Base-by-base conservation (phyloP, 92 coral and sea anemone species). In the Phenganax stokvisi region DNA sequence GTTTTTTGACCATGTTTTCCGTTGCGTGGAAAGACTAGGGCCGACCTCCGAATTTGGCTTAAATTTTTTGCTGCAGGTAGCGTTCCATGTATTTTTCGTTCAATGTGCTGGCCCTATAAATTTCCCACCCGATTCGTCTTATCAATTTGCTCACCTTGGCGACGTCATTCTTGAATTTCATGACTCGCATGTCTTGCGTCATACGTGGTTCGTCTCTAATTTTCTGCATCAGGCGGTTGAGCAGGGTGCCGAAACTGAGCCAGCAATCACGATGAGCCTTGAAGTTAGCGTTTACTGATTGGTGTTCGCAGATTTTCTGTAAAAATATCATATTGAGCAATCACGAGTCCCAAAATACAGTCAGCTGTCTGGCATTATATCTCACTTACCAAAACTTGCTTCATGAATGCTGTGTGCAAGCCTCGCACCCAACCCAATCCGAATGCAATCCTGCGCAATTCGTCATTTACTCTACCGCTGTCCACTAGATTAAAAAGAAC, bases 161-260 rank as follows among this genome's bases (percentile, higher is more conserved):
- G 10, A 55, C 11, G 3, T 44, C 10, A 11, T 81, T 15, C 17
- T 47, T 65, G 10, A 63, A 68, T 20, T 67, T 85, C 91, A 89
- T 67, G 56, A 29, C 47, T 27, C 27, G 64, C 68, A 9, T 72
- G 60, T 52, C 76, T 52, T 10, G 85, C 74, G 70, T 77, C 81
- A 10, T 78, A 28, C 80, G 57, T 30, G 55, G 83, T 29, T 56
- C 56, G 44, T 61, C 59, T 64, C 81, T 60, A 55, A 84, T 86
- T 57, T 62, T 51, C 25, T 66, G 68, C 9, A 12, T 73, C 30
- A 89, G 80, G 54, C 89, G 87, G 84, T 86, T 72, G 52, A 91
- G 81, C 74, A 93, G 82, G 16, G 91, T 96, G 57, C 98, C 93
- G 61, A 89, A 82, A 8, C 93, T 64, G 58, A 93, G 61, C 91